A percentile compares a stretch with the other conserved stretches of the same genome.
Conservation (phyloP, 2,888 invertebrate species). For the Alviniconcha strummeri region DNA sequence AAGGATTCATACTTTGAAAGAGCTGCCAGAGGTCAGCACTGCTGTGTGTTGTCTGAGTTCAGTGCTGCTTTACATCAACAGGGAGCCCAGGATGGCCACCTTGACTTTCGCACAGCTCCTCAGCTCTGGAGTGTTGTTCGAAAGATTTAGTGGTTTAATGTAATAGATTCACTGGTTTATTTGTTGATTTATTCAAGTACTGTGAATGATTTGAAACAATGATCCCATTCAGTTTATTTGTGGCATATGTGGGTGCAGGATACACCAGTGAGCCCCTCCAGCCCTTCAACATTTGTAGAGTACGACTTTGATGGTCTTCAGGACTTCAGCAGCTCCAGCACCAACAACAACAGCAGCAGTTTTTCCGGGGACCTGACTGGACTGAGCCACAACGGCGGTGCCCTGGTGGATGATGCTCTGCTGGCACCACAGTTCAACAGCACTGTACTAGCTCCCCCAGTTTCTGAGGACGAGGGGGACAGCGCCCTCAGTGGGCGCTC, state of each 20-base stretch:
- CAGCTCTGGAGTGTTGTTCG: too few species aligned
- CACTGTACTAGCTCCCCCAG: constrained; percentile 34
- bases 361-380: constrained; percentile 4
- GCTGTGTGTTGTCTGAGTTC: too few species aligned
- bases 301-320: constrained; percentile 45
- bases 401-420: background rate
- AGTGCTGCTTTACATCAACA: too few species aligned
- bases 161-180: too few species aligned
- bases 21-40: too few species aligned
- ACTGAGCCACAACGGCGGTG: background rate
- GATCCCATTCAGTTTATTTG: too few species aligned
- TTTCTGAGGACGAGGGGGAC: constrained; percentile 70
- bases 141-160: too few species aligned
- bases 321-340: constrained; percentile 18
- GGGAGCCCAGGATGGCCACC: too few species aligned
- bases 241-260: background rate
- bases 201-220: too few species aligned
- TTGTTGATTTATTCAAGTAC: too few species aligned
- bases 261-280: constrained; percentile 22
- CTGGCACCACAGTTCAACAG: constrained; percentile 34
- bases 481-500: constrained; percentile 72
- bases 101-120: too few species aligned
- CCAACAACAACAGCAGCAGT: constrained; percentile 4
- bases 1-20: too few species aligned
- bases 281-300: constrained; percentile 40